Evolutionary conservation across 2,113 vertebrate genomes (phyloP).

Genomic region (Rhinoderma darwinii): DNA sequence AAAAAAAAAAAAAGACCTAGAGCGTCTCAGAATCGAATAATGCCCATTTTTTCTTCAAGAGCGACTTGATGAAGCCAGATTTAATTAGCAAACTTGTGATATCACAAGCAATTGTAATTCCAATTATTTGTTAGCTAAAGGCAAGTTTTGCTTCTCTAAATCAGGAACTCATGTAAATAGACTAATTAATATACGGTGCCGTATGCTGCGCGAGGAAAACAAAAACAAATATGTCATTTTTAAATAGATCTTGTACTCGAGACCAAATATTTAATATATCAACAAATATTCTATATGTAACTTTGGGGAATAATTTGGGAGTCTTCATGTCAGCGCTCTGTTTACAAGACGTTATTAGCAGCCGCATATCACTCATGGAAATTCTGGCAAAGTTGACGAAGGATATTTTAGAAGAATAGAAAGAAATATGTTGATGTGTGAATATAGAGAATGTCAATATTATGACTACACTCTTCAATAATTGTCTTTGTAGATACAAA

Average conservation of each 20-base stretch:
- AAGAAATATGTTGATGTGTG: neutral
- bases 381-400: neutral
- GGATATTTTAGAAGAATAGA: neutral
- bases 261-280: conserved; percentile 74
- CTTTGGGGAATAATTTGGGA: conserved; percentile 6
- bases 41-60: conserved; percentile 73
- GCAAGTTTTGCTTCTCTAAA: conserved; percentile 76
- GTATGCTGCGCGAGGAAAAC: conserved; percentile 76
- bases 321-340: conserved; percentile 13
- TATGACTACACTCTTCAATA: neutral
- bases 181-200: conserved; percentile 83
- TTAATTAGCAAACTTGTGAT: conserved; percentile 79
- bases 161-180: conserved; percentile 82
- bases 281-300: conserved; percentile 67
- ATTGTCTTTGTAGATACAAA: neutral
- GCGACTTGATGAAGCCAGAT: conserved; percentile 74
- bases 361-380: neutral
- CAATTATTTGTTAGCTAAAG: conserved; percentile 82
- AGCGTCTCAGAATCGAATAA: conserved; percentile 53
- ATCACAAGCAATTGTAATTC: conserved; percentile 77
- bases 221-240: conserved; percentile 80
- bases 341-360: neutral
- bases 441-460: neutral
- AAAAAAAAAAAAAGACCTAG: conserved; percentile 60
- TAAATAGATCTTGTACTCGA: conserved; percentile 70